Conservation (phyloP, 2,888 invertebrate species). For the Micropterix aruncella region DNA sequence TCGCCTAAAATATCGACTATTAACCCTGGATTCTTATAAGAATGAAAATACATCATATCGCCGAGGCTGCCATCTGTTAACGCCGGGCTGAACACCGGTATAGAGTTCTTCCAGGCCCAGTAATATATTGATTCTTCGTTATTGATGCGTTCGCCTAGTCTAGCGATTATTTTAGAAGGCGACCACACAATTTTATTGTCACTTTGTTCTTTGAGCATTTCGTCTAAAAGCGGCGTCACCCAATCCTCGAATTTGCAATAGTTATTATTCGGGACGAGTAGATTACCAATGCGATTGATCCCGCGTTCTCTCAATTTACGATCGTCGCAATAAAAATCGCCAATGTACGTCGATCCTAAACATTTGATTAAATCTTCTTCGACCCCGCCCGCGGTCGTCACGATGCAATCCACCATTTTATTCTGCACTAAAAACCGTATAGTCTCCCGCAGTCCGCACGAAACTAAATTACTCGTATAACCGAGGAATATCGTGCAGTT, state of each 20-base stretch:
- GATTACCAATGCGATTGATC: conserved; percentile 76
- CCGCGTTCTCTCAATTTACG: conserved; percentile 68
- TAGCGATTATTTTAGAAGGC: conserved; percentile 46
- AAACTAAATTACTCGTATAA: conserved; percentile 95
- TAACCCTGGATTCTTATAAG: conserved; percentile 83
- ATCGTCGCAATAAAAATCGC: conserved; percentile 79
- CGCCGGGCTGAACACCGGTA: conserved; percentile 96
- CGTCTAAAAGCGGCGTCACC: conserved; percentile 86
- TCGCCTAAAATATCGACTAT: conserved; percentile 89
- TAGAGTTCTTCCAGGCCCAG: conserved; percentile 93
- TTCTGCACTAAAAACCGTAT: conserved; percentile 55
- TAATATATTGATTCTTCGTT: conserved; percentile 89
- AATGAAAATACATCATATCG: conserved; percentile 99
- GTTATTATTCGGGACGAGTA: conserved; percentile 95
- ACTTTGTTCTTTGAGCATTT: conserved; percentile 80
- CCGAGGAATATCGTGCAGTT: conserved; percentile 94
- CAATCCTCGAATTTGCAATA: conserved; percentile 97
- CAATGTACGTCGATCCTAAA: conserved; percentile 85
- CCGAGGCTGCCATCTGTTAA: conserved; percentile 95
- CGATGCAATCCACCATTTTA: conserved; percentile 84
- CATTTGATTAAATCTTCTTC: conserved; percentile 99
- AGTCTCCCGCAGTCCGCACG: conserved; percentile 86
- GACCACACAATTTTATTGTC: conserved; percentile 68
- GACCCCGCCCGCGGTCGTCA: conserved; percentile 94
- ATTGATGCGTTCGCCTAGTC: conserved; percentile 82